phyloP scores from a whole-genome alignment of 1,140 invertebrate genomes.

The Lineus longissimus region DNA sequence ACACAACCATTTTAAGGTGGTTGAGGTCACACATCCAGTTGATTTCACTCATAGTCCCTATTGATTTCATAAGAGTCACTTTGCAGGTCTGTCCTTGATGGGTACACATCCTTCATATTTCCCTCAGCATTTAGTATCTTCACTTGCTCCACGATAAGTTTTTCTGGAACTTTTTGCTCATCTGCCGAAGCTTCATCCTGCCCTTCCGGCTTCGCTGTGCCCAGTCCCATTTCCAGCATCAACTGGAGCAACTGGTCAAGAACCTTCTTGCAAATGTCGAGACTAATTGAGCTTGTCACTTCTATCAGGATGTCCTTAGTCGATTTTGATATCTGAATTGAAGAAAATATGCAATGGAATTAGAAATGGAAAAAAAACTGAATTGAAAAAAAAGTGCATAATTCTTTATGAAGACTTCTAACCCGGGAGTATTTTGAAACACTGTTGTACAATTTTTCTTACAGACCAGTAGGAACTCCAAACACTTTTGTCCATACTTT shows the following conservation, averaged over 20 bases:
- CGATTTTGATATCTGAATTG: constrained; percentile 53
- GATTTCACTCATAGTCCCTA: constrained; percentile 24
- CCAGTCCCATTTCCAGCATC: constrained; percentile 57
- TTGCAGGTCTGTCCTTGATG: constrained; percentile 68
- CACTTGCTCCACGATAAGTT: constrained; percentile 64
- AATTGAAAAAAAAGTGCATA: too few relatives aligned
- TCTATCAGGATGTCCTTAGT: constrained; percentile 71
- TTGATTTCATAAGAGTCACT: constrained; percentile 33
- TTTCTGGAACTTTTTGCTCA: constrained; percentile 19
- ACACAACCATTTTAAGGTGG: too few relatives aligned
- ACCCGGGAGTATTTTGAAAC: too few relatives aligned
- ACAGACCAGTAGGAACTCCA: too few relatives aligned
- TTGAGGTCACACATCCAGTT: too few relatives aligned
- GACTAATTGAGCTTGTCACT: constrained; percentile 69
- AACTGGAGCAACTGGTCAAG: constrained; percentile 66
- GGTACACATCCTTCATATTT: constrained; percentile 69
- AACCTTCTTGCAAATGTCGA: constrained; percentile 66
- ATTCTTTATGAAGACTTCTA: too few relatives aligned
- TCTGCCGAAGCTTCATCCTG: constrained; percentile 1
- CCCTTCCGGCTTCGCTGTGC: constrained; percentile 8
- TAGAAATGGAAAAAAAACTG: too few relatives aligned
- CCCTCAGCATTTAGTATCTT: constrained; percentile 68
- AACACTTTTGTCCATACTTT: too few relatives aligned
- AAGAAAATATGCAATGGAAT: too few relatives aligned
- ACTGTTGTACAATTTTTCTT: too few relatives aligned